phyloP scores from a whole-genome alignment of 1,140 invertebrate species.

The Ectropis grisescens region DNA sequence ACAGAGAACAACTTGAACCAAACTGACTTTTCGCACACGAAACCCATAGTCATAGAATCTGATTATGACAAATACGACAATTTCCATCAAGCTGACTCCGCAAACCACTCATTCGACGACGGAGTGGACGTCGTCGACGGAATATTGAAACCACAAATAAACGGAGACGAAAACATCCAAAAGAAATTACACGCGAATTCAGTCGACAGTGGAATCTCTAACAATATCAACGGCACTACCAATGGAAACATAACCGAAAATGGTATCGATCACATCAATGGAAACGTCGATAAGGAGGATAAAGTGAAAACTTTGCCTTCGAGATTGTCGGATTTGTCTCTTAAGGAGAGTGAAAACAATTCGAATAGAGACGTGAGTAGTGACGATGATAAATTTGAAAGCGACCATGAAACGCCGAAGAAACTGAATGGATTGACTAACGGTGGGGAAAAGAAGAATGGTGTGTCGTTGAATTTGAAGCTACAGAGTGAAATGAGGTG shows the following conservation, averaged over 20 bases:
- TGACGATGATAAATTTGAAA: constrained; percentile 50
- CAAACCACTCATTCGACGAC: constrained; percentile 56
- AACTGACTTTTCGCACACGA: constrained; percentile 55
- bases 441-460: constrained; percentile 39
- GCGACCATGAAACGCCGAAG: constrained; percentile 37
- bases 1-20: constrained; percentile 59
- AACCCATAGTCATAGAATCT: constrained; percentile 57
- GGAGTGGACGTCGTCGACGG: constrained; percentile 52
- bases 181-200: constrained; percentile 43
- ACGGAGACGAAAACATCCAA: constrained; percentile 20
- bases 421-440: constrained; percentile 23
- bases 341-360: constrained; percentile 39
- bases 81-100: constrained; percentile 40
- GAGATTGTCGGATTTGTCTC: constrained; percentile 43
- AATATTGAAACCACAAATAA: constrained; percentile 23
- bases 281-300: constrained; percentile 8
- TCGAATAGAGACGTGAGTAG: constrained; percentile 35
- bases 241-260: constrained; percentile 11
- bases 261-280: not conserved
- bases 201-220: constrained; percentile 56
- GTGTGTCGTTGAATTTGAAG: constrained; percentile 53
- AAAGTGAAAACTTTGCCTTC: constrained; percentile 27
- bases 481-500: constrained; percentile 62
- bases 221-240: constrained; percentile 30
- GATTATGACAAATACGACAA: constrained; percentile 42